A percentile compares a stretch with the other conserved stretches of the same genome.
Conservation (phyloP, 2,888 invertebrate genomes). For the Meta bourneti region DNA sequence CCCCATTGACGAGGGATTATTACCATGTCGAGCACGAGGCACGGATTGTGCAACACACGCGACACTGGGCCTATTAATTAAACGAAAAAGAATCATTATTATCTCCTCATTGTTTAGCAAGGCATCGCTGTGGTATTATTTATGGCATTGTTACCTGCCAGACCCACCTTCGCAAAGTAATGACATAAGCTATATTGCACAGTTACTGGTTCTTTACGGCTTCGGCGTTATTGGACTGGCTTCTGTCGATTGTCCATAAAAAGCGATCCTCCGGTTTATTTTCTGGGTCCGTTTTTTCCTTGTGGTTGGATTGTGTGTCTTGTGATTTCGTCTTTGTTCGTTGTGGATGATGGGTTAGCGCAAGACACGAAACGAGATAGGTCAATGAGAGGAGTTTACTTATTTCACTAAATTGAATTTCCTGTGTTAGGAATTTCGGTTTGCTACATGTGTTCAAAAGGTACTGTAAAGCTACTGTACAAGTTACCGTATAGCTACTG, state of each 20-base stretch:
- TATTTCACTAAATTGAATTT: neutral
- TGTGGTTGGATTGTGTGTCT: constrained; percentile 9
- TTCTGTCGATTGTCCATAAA: constrained; percentile 4
- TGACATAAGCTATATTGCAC: constrained; percentile 26
- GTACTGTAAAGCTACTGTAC: too few species aligned
- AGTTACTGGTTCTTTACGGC: neutral
- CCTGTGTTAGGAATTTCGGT: neutral
- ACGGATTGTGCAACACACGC: constrained; percentile 58
- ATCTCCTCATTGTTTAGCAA: constrained; percentile 67
- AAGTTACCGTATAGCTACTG: too few species aligned
- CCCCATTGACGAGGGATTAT: neutral
- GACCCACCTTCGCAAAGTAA: constrained; percentile 24
- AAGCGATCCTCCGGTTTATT: constrained; percentile 17
- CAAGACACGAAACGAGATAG: constrained; percentile 6
- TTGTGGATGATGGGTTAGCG: neutral
- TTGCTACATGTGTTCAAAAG: neutral
- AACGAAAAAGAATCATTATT: constrained; percentile 50
- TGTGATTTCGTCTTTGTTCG: constrained; percentile 21
- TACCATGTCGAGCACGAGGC: constrained; percentile 8
- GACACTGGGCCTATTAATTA: constrained; percentile 62
- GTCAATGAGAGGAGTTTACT: neutral
- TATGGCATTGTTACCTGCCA: constrained; percentile 44
- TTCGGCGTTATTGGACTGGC: constrained; percentile 18
- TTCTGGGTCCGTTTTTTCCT: constrained; percentile 19
- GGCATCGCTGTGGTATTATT: constrained; percentile 52